Evolutionary conservation across 1,140 invertebrate genomes (phyloP).

Genomic region (Centruroides sculpturatus): DNA sequence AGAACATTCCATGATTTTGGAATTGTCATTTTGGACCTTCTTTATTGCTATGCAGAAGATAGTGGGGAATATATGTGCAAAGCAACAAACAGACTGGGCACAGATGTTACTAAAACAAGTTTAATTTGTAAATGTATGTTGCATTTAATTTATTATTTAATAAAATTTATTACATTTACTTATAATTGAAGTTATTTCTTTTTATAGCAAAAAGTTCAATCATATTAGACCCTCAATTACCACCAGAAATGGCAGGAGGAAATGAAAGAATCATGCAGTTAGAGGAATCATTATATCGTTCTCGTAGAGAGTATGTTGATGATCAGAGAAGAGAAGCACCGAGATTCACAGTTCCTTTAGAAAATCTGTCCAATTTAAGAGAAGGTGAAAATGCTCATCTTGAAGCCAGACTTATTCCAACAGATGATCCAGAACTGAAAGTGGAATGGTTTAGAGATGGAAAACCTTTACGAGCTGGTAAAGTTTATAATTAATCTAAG

Average conservation of each 20-base stretch:
- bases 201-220: conserved; percentile 62
- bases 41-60: conserved; percentile 95
- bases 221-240: conserved; percentile 87
- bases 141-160: background rate
- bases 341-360: conserved; percentile 75
- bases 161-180: no score
- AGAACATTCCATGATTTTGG: conserved; percentile 93
- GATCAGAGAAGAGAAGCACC: conserved; percentile 67
- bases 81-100: conserved; percentile 80
- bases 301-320: conserved; percentile 46
- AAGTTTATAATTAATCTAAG: no score
- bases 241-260: conserved; percentile 83
- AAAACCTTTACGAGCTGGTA: conserved; percentile 61
- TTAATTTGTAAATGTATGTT: conserved; percentile 57
- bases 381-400: conserved; percentile 93
- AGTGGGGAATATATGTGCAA: conserved; percentile 83
- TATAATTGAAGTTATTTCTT: background rate
- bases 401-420: conserved; percentile 92
- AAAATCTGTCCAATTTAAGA: conserved; percentile 61
- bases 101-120: conserved; percentile 67
- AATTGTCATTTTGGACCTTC: conserved; percentile 87
- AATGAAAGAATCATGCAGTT: conserved; percentile 80
- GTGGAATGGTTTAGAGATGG: conserved; percentile 91
- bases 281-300: conserved; percentile 35
- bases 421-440: conserved; percentile 82